Conservation (phyloP, 2,888 invertebrate species). For the Eristalis intricaria region DNA sequence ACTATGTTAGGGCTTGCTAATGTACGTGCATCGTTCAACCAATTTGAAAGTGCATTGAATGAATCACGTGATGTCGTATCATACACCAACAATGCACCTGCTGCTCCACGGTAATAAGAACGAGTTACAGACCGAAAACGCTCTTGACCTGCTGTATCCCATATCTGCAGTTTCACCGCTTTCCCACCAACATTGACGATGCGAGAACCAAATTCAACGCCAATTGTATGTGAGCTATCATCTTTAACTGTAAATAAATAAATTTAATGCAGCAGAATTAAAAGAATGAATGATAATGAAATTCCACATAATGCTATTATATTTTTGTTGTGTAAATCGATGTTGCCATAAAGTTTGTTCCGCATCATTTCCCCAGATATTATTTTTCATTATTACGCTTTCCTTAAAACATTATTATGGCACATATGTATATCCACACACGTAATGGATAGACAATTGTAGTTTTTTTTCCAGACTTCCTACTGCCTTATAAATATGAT, state of each 20-base stretch:
- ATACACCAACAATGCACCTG: constrained; percentile 95
- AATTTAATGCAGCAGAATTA: background rate
- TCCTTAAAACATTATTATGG: too few species aligned
- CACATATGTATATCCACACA: too few species aligned
- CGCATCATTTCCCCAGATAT: too few species aligned
- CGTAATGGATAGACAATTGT: too few species aligned
- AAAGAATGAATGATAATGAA: background rate
- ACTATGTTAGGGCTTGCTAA: constrained; percentile 91
- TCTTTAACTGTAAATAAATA: constrained; percentile 85
- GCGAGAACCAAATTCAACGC: constrained; percentile 94
- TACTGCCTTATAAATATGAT: too few species aligned
- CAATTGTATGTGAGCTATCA: constrained; percentile 92
- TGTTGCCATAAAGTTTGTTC: too few species aligned
- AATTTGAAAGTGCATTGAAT: constrained; percentile 94
- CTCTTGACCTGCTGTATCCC: constrained; percentile 85
- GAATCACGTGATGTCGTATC: constrained; percentile 95
- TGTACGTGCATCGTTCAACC: constrained; percentile 91
- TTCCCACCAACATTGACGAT: constrained; percentile 91
- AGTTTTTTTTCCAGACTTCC: too few species aligned
- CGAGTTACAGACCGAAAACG: constrained; percentile 85
- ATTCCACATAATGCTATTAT: too few species aligned
- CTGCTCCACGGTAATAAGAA: constrained; percentile 93
- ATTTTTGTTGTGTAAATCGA: too few species aligned
- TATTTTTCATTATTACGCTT: too few species aligned
- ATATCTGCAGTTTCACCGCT: constrained; percentile 91